A percentile compares a stretch with the other conserved stretches of the same genome.
Conservation (phyloP, 2,797 vertebrate genomes). For the Falco cherrug region DNA sequence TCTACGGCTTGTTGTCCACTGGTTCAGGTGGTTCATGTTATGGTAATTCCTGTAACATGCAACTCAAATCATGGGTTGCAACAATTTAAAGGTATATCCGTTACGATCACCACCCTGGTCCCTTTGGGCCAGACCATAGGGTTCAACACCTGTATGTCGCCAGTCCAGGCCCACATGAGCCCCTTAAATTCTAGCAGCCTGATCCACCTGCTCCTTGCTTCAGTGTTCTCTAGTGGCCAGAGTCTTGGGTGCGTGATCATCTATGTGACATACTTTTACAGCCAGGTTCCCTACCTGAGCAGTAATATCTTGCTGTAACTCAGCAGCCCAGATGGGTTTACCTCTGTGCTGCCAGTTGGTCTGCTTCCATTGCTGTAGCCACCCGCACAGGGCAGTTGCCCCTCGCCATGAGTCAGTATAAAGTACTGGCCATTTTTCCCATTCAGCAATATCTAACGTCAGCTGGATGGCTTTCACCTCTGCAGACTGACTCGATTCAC, state of each 20-base stretch:
- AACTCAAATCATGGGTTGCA: background rate
- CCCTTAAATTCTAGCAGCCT: background rate
- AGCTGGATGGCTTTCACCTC: background rate
- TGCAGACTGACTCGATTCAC: background rate
- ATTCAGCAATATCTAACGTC: background rate
- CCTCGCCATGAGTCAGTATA: background rate
- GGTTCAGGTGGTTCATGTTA: too few species aligned
- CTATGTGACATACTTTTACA: background rate
- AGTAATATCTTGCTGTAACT: background rate
- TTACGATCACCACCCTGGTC: background rate
- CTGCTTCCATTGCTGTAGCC: background rate
- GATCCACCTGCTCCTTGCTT: background rate
- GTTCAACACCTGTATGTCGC: background rate
- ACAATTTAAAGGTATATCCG: background rate
- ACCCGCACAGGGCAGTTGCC: background rate
- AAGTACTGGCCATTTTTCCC: background rate
- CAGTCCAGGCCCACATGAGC: background rate
- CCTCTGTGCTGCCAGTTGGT: background rate
- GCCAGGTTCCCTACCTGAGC: background rate
- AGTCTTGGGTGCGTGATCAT: accelerated
- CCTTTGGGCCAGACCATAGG: background rate
- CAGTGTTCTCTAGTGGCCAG: background rate
- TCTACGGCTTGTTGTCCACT: too few species aligned
- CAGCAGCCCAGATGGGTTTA: background rate
- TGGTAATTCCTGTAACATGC: too few species aligned